These are phyloP conservation scores for Oxyura jamaicensis DNA, from an alignment of 2,113 vertebrate species.

Conservation along the genomic window DNA sequence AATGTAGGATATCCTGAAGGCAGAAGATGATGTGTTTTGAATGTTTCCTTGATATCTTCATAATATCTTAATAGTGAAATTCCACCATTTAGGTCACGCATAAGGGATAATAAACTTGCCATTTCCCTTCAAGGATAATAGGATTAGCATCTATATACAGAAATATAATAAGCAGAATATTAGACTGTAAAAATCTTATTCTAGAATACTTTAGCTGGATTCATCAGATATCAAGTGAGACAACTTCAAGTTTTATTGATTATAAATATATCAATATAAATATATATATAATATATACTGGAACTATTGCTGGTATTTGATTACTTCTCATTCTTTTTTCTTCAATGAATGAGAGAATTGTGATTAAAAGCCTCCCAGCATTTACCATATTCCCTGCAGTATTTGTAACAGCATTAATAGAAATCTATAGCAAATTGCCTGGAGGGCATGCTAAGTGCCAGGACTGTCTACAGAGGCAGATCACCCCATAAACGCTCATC, in stretches of 20 bases:
- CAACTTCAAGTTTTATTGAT: background rate
- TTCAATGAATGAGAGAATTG: background rate
- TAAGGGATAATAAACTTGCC: background rate
- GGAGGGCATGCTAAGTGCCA: background rate
- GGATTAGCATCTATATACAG: background rate
- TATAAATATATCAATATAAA: too few species aligned
- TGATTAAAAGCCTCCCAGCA: background rate
- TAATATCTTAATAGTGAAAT: background rate
- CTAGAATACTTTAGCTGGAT: background rate
- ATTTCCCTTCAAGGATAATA: background rate
- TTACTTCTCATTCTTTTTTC: background rate
- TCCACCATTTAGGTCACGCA: background rate
- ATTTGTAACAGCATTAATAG: background rate
- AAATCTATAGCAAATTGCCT: background rate
- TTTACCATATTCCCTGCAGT: background rate
- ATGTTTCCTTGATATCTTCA: background rate
- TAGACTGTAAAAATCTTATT: background rate
- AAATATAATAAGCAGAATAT: background rate
- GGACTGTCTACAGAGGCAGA: background rate
- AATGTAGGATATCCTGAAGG: background rate
- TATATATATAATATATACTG: too few species aligned
- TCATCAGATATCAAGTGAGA: background rate
- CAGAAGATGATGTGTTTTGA: background rate
- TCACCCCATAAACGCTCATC: background rate
- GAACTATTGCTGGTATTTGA: background rate